A percentile compares a stretch with the other conserved stretches of the same genome.
phyloP scores from a whole-genome alignment of 1,140 invertebrate genomes.

The Tribolium madens region DNA sequence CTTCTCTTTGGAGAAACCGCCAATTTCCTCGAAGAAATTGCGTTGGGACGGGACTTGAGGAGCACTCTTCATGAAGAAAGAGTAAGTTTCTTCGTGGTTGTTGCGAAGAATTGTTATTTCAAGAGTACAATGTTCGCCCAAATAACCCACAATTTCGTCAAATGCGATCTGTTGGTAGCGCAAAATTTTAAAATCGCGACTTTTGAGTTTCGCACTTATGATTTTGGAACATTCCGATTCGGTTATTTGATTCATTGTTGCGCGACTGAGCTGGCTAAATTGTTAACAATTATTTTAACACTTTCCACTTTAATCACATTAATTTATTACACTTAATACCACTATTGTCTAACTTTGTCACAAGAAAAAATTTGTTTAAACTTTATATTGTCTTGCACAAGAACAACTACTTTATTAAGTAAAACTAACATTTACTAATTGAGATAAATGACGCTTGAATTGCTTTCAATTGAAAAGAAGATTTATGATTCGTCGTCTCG shows the following conservation, averaged over 20 bases:
- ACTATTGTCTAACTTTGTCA: too few species aligned
- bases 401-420: not conserved
- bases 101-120: not conserved
- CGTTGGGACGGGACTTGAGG: conserved; percentile 5
- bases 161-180: conserved; percentile 38
- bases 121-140: conserved; percentile 46
- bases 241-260: not conserved
- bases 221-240: conserved; percentile 12
- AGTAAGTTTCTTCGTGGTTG: not conserved
- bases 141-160: conserved; percentile 21
- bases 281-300: too few species aligned
- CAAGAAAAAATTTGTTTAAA: not conserved
- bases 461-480: conserved; percentile 10
- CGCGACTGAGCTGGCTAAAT: not conserved
- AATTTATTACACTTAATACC: too few species aligned
- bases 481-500: not conserved
- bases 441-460: not conserved
- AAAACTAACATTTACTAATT: not conserved
- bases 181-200: not conserved
- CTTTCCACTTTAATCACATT: too few species aligned
- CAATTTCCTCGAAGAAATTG: conserved; percentile 30
- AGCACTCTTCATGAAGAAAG: conserved; percentile 41
- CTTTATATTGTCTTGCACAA: not conserved
- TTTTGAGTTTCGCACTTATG: conserved; percentile 4
- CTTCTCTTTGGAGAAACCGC: conserved; percentile 28